phyloP scores from a whole-genome alignment of 2,113 vertebrate genomes.

The Lanius collurio region DNA sequence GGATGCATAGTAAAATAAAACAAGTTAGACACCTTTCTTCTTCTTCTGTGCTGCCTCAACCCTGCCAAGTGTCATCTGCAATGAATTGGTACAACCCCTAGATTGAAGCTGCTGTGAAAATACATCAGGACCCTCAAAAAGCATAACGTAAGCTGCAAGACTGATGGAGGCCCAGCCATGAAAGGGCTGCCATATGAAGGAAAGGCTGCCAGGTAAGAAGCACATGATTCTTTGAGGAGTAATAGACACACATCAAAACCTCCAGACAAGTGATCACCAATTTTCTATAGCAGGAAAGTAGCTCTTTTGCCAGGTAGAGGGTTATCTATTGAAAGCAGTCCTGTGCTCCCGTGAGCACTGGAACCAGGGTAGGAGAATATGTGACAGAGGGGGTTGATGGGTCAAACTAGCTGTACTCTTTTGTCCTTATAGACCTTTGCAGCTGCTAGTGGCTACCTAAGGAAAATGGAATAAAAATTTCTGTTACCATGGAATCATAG shows the following conservation, averaged over 20 bases:
- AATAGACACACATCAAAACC: background rate
- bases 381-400: background rate
- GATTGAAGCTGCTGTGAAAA: background rate
- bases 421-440: background rate
- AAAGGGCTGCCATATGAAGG: background rate
- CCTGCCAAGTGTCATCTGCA: background rate
- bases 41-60: background rate
- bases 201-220: background rate
- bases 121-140: background rate
- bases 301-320: background rate
- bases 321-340: background rate
- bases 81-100: background rate
- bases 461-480: background rate
- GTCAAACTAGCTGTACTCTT: background rate
- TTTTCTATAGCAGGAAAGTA: background rate
- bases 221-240: background rate
- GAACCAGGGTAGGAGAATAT: background rate
- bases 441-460: background rate
- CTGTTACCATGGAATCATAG: background rate
- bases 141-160: background rate
- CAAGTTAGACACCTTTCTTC: background rate
- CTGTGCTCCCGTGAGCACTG: background rate
- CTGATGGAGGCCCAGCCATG: background rate
- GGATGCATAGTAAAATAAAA: background rate
- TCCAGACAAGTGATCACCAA: fast-evolving